Conservation (phyloP, 2,888 invertebrate genomes). For the Vesta saturnalis region DNA sequence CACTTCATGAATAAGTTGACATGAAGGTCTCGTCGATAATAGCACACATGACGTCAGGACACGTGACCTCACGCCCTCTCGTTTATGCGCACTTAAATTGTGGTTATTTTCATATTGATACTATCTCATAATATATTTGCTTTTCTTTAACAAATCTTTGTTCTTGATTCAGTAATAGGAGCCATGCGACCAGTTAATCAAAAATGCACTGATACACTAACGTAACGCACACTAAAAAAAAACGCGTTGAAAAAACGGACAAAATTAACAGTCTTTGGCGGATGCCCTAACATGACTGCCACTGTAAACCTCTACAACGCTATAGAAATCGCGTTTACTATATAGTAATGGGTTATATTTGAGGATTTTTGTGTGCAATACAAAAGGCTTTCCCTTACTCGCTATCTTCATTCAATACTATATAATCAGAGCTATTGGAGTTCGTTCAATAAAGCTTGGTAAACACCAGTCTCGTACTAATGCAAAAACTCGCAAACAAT, state of each 20-base stretch:
- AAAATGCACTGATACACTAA: neutral
- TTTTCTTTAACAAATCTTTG: neutral
- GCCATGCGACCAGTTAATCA: too few species aligned
- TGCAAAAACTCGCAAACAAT: neutral
- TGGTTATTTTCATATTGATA: slow-evolving; percentile 25
- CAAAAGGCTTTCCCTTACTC: slow-evolving; percentile 45
- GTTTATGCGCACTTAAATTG: slow-evolving; percentile 47
- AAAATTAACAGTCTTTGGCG: slow-evolving; percentile 45
- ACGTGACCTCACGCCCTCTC: slow-evolving; percentile 50
- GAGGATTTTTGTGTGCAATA: slow-evolving; percentile 47
- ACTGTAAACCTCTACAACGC: slow-evolving; percentile 41
- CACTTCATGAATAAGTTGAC: slow-evolving; percentile 54
- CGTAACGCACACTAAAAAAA: slow-evolving; percentile 5
- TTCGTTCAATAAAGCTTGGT: slow-evolving; percentile 39
- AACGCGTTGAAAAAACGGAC: slow-evolving; percentile 5
- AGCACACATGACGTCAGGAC: slow-evolving; percentile 47
- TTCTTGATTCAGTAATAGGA: neutral
- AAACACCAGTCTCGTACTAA: slow-evolving; percentile 33
- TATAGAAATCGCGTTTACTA: slow-evolving; percentile 44
- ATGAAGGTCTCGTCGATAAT: slow-evolving; percentile 47
- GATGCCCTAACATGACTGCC: slow-evolving; percentile 45
- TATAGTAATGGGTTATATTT: slow-evolving; percentile 48
- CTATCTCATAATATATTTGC: neutral
- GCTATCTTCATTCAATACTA: slow-evolving; percentile 46
- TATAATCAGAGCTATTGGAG: slow-evolving; percentile 45